Evolutionary conservation across 2,888 invertebrate species (phyloP).

Genomic region (Troilus luridus): DNA sequence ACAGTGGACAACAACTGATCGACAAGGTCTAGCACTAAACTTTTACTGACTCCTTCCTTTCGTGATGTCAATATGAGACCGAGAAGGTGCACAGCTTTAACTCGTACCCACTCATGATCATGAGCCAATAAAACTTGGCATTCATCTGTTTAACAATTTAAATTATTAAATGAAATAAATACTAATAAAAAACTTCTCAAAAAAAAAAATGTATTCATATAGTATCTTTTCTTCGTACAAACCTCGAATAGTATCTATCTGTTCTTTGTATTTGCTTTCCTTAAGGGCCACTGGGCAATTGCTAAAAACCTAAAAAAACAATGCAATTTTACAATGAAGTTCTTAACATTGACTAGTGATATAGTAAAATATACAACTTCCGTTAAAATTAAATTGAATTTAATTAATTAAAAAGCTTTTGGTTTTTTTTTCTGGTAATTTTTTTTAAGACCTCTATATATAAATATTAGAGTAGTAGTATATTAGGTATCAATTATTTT

Average conservation of each 20-base stretch:
- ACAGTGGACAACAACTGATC: slow-evolving; percentile 75
- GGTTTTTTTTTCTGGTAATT: too few relatives aligned
- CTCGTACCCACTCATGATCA: slow-evolving; percentile 89
- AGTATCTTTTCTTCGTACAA: not conserved
- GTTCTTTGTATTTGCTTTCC: slow-evolving; percentile 70
- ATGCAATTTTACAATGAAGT: not conserved
- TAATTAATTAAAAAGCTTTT: too few relatives aligned
- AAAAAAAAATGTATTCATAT: not conserved
- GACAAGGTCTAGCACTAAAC: slow-evolving; percentile 81
- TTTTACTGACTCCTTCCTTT: slow-evolving; percentile 71
- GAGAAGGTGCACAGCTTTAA: slow-evolving; percentile 81
- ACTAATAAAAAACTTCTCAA: not conserved
- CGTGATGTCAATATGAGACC: slow-evolving; percentile 67
- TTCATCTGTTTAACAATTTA: slow-evolving; percentile 71
- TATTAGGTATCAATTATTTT: too few relatives aligned
- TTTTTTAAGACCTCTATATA: too few relatives aligned
- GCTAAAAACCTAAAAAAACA: slow-evolving; percentile 68
- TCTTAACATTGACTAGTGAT: not conserved
- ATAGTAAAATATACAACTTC: too few relatives aligned
- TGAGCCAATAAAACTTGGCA: slow-evolving; percentile 82
- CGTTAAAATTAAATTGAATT: too few relatives aligned
- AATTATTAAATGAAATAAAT: slow-evolving; percentile 39
- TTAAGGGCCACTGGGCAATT: slow-evolving; percentile 76
- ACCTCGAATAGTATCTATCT: slow-evolving; percentile 66
- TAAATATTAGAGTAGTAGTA: too few relatives aligned